Conservation (phyloP, 2,888 invertebrate species). For the Lagria hirta region DNA sequence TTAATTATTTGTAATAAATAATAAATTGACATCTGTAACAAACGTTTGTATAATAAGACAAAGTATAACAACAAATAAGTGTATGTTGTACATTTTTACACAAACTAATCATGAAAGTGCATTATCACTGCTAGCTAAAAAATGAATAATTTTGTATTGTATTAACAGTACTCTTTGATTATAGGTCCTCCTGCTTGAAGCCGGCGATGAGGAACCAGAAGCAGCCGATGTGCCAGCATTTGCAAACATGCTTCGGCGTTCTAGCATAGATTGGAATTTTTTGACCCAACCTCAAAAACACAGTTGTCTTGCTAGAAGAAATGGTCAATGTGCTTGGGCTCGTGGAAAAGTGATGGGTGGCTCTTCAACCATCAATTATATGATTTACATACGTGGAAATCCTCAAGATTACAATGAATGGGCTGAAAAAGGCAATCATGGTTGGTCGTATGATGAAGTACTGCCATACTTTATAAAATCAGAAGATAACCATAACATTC, state of each 20-base stretch:
- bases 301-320: constrained; percentile 61
- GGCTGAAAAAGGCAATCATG: constrained; percentile 63
- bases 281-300: constrained; percentile 65
- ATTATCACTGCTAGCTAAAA: too few species aligned
- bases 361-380: constrained; percentile 66
- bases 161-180: too few species aligned
- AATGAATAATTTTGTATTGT: too few species aligned
- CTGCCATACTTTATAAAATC: constrained; percentile 72
- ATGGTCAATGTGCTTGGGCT: constrained; percentile 63
- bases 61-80: too few species aligned
- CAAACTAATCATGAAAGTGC: too few species aligned
- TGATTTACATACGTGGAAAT: constrained; percentile 66
- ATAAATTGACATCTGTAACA: too few species aligned
- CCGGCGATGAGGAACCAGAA: constrained; percentile 68
- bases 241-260: constrained; percentile 61
- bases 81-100: too few species aligned
- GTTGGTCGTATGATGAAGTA: constrained; percentile 66
- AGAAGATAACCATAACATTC: constrained; percentile 62
- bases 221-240: constrained; percentile 67
- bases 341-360: constrained; percentile 69
- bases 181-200: constrained; percentile 66
- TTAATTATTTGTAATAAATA: too few species aligned
- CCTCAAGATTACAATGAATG: constrained; percentile 66
- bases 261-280: constrained; percentile 72
- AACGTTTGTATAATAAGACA: too few species aligned